Evolutionary conservation across 2,113 vertebrate genomes (phyloP).

Genomic region (Gobiocypris rarus): DNA sequence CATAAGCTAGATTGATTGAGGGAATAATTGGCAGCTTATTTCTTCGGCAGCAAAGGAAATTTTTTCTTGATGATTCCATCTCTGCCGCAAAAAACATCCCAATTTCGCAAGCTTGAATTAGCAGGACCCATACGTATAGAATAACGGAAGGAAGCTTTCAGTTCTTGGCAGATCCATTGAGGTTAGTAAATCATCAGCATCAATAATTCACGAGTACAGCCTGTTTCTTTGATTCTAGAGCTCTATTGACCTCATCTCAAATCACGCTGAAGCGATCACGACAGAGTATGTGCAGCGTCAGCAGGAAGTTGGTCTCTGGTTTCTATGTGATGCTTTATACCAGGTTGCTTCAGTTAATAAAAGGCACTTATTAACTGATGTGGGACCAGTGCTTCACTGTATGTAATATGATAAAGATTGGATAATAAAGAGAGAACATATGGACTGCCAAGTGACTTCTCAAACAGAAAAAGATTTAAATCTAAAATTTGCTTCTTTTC

Average conservation of each 20-base stretch:
- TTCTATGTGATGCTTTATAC: conserved; percentile 78
- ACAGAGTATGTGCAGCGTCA: conserved; percentile 55
- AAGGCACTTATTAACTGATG: conserved; percentile 2
- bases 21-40: conserved; percentile 54
- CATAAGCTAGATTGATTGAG: conserved; percentile 60
- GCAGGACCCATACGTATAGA: conserved; percentile 55
- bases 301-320: conserved; percentile 66
- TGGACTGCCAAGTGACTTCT: not conserved
- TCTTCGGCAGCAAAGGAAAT: conserved; percentile 55
- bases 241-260: conserved; percentile 69
- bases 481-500: not conserved
- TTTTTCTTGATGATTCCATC: conserved; percentile 53
- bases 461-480: not conserved
- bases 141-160: conserved; percentile 47
- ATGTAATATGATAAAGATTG: conserved; percentile 16
- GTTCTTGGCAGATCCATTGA: conserved; percentile 65
- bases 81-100: conserved; percentile 44
- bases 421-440: not conserved
- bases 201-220: conserved; percentile 74
- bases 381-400: not conserved
- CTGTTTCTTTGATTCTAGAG: conserved; percentile 67
- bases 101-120: conserved; percentile 51
- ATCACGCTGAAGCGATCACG: conserved; percentile 58
- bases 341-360: conserved; percentile 78
- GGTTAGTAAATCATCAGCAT: conserved; percentile 70